These are phyloP conservation scores for Corythoichthys haematopterus DNA, from an alignment of 2,113 vertebrate species.

Conservation along the genomic window DNA sequence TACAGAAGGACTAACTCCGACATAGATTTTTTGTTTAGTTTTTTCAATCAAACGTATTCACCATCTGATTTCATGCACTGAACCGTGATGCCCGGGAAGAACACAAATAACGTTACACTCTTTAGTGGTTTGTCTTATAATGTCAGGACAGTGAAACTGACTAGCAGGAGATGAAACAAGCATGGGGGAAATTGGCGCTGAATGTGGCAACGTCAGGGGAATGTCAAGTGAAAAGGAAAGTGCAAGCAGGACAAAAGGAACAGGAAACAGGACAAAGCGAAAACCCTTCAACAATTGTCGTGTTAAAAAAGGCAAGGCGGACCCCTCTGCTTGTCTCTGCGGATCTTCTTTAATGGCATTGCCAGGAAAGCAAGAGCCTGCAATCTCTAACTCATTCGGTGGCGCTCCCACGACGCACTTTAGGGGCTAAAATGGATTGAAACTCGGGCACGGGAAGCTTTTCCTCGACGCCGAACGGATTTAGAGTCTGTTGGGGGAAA, in stretches of 20 bases:
- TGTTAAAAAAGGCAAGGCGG: slow-evolving; percentile 34
- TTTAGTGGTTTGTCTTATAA: neutral
- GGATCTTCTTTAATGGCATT: slow-evolving; percentile 42
- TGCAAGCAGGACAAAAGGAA: slow-evolving; percentile 26
- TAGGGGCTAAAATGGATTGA: slow-evolving; percentile 53
- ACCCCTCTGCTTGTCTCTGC: slow-evolving; percentile 39
- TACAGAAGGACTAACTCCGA: no score
- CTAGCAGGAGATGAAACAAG: neutral
- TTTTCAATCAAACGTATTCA: no score
- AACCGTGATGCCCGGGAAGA: no score
- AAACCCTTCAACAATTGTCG: slow-evolving; percentile 44
- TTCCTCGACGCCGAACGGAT: slow-evolving; percentile 37
- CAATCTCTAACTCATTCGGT: slow-evolving; percentile 48
- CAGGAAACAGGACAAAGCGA: slow-evolving; percentile 33
- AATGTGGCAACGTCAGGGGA: neutral
- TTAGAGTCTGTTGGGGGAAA: slow-evolving; percentile 22
- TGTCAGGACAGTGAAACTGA: neutral
- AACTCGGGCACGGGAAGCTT: slow-evolving; percentile 43
- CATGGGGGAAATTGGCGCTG: neutral
- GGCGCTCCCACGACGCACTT: slow-evolving; percentile 51
- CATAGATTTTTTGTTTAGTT: no score
- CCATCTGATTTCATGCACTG: no score
- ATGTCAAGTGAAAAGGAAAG: slow-evolving; percentile 6
- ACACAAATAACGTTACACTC: no score
- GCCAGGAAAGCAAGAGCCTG: slow-evolving; percentile 35